A percentile compares a stretch with the other conserved stretches of the same genome.
Conservation (phyloP, 2,113 vertebrate species). For the Saccopteryx bilineata region DNA sequence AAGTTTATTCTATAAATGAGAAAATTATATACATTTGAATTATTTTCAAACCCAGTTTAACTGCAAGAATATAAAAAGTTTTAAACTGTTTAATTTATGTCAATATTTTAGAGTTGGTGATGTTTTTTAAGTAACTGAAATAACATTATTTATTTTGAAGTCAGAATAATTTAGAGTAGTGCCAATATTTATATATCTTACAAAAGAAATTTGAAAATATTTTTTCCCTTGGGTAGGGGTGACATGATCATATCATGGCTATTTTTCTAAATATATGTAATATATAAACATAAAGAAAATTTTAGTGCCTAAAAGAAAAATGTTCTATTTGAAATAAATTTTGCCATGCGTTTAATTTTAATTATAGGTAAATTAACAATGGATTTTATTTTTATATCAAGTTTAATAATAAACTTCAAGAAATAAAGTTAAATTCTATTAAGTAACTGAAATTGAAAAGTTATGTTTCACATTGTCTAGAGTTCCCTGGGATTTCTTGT, state of each 20-base stretch:
- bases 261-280: neutral
- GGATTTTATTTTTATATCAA: neutral
- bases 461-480: neutral
- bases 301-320: neutral
- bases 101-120: neutral
- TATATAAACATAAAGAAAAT: neutral
- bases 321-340: conserved; percentile 26
- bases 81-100: neutral
- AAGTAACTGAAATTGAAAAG: neutral
- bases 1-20: neutral
- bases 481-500: neutral
- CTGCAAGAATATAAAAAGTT: neutral
- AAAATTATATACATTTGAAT: neutral
- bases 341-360: conserved; percentile 7
- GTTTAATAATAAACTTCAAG: neutral
- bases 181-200: neutral
- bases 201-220: neutral
- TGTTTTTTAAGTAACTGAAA: neutral
- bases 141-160: neutral
- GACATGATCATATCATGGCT: neutral
- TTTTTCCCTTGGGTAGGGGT: neutral
- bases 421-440: neutral
- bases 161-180: neutral
- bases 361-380: neutral
- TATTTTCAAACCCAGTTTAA: neutral